Conservation (phyloP, 2,797 vertebrate genomes). For the Aphelocoma californica region DNA sequence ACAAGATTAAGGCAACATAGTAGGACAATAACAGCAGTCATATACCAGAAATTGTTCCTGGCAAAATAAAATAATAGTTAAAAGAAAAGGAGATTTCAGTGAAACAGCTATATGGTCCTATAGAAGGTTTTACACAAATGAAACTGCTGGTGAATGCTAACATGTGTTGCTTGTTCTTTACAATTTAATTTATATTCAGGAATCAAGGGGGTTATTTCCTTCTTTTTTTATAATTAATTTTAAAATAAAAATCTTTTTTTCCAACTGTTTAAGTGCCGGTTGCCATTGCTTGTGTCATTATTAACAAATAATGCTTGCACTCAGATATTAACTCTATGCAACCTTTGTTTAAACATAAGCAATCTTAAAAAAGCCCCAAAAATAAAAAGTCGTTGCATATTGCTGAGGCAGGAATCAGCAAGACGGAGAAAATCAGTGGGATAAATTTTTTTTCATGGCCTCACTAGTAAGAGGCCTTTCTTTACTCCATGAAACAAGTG, state of each 20-base stretch:
- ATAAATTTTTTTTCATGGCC: neutral
- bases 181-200: neutral
- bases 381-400: neutral
- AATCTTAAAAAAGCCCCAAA: neutral
- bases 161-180: neutral
- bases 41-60: neutral
- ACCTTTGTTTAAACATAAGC: neutral
- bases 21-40: neutral
- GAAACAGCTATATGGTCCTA: neutral
- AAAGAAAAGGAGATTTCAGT: neutral
- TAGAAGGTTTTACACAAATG: neutral
- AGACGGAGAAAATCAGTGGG: neutral
- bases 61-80: neutral
- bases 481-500: neutral
- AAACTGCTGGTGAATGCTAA: neutral
- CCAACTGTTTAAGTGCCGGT: neutral
- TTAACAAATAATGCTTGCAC: neutral
- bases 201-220: neutral
- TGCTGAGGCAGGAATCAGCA: neutral
- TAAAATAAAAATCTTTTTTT: neutral
- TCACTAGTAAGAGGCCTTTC: neutral
- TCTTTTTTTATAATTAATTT: neutral
- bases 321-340: neutral
- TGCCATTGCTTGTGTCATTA: neutral
- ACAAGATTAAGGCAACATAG: neutral